A percentile compares a stretch with the other conserved stretches of the same genome.
Conservation (phyloP, 2,888 invertebrate genomes). For the Rhorus exstirpatorius region DNA sequence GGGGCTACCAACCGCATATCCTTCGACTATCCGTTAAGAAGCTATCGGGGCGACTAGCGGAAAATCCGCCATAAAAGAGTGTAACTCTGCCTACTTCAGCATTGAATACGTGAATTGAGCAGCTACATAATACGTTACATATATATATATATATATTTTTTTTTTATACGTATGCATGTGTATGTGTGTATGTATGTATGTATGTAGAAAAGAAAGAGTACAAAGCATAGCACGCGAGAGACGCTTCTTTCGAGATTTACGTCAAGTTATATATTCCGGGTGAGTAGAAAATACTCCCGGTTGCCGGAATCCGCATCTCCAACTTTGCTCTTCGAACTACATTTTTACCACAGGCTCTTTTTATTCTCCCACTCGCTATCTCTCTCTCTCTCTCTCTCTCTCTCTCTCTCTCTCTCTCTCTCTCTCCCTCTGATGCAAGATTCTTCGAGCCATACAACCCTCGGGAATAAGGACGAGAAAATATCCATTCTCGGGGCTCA, state of each 20-base stretch:
- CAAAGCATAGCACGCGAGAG: conserved; percentile 53
- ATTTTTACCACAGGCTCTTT: not conserved
- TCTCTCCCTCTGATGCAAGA: conserved; percentile 7
- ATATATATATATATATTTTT: conserved; percentile 14
- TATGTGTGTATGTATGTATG: not conserved
- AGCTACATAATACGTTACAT: conserved; percentile 27
- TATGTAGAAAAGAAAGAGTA: conserved; percentile 31
- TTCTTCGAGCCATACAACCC: conserved; percentile 8
- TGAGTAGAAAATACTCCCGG: conserved; percentile 58
- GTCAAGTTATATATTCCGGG: conserved; percentile 71
- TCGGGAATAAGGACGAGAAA: conserved; percentile 28
- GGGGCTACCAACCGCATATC: conserved; percentile 31
- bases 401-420: not conserved
- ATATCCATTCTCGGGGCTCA: conserved; percentile 45
- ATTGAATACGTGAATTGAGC: conserved; percentile 30
- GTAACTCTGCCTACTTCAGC: conserved; percentile 73
- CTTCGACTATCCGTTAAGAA: conserved; percentile 69
- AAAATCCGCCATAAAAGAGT: conserved; percentile 60
- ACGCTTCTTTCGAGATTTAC: conserved; percentile 69
- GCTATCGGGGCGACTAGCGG: conserved; percentile 69
- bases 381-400: not conserved
- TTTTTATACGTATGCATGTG: not conserved
- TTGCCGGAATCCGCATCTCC: conserved; percentile 53
- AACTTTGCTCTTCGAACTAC: conserved; percentile 51
- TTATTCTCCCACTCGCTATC: not conserved